phyloP scores from a whole-genome alignment of 2,113 vertebrate genomes.

The Cryptoleucopteryx plumbea region DNA sequence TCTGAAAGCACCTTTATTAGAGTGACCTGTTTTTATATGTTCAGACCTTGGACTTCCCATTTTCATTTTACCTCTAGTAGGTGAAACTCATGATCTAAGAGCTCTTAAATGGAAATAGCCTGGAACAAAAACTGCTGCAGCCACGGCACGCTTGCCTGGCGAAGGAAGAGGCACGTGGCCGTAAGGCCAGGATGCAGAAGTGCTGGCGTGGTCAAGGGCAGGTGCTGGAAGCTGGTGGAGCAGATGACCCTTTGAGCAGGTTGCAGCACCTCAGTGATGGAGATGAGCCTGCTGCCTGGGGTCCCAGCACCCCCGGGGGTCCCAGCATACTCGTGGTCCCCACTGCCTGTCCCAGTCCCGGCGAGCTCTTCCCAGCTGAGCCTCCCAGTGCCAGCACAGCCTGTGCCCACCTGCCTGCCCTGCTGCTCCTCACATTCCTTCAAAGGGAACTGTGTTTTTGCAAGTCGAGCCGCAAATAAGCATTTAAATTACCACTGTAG shows the following conservation, averaged over 20 bases:
- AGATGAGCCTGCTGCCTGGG: not conserved
- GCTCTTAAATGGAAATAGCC: not conserved
- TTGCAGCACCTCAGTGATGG: not conserved
- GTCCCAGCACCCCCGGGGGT: not conserved
- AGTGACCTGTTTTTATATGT: no score
- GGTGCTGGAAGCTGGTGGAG: not conserved
- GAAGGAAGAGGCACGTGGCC: not conserved
- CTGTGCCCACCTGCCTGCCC: not conserved
- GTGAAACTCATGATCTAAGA: not conserved
- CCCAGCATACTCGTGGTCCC: fast-evolving
- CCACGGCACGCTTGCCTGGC: fast-evolving
- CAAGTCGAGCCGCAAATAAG: not conserved
- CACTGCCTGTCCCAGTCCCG: fast-evolving
- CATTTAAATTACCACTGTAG: not conserved
- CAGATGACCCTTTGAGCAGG: not conserved
- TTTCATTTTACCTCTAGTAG: not conserved
- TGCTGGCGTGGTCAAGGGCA: not conserved
- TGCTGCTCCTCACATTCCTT: not conserved
- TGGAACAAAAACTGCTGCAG: not conserved
- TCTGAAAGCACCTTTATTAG: not conserved
- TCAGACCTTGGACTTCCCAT: not conserved
- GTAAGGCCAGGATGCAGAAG: fast-evolving
- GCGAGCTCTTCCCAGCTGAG: fast-evolving
- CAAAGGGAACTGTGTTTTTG: not conserved
- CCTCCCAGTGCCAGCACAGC: not conserved